Evolutionary conservation across 2,888 invertebrate species (phyloP), one percentile per base, ranked within the genome.

Genomic region (Caenorhabditis becei): DNA sequence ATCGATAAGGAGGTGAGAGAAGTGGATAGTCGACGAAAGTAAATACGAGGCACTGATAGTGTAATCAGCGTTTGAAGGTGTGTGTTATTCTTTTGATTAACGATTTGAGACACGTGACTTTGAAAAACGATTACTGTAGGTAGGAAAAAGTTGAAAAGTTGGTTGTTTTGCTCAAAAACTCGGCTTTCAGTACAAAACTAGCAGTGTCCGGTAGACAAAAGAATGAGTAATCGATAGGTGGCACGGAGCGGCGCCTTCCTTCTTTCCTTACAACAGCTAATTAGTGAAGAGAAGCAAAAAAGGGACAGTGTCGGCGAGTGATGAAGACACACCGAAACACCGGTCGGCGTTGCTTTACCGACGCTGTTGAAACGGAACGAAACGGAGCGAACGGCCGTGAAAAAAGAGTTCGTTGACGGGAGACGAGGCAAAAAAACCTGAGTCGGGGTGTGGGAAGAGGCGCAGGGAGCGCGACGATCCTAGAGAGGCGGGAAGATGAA

Each of bases 11-110:
- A 54, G 56, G 41, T 51, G 70, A 51, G 24, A 53, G 16, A 32
- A 44, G 14, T 41, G 11, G 41, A 41, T 41, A 74, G 54, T 62
- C 56, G 47, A 74, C 41, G 24, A 74, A 74, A 63, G 72, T 58
- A 65, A 74, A 74, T 47, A 74, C 47, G 49, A 47, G 49, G 74
- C 51, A 24, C 8, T 58, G 24, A 53, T 35, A 41, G 58, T 59
- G 69, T 49, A 47, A 70, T 59, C 56, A 47, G n/a, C 18, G 7
- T 4, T 2, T 47, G 18, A 47, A 10, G 5, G 14, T 7, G 16
- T 41, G 41, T 41, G 47, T 47, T 47, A 47, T 47, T 47, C 47
- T 18, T 18, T 47, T 47, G 47, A 47, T 18, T 3, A 47, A 47
- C 18, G 2, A 18, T 14, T 32, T 41, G 3, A 3, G n/a, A 47